Percentiles rank a stretch among this genome's conserved stretches.
Conservation (phyloP, 2,888 invertebrate species). For the Drosophila hamatofila region DNA sequence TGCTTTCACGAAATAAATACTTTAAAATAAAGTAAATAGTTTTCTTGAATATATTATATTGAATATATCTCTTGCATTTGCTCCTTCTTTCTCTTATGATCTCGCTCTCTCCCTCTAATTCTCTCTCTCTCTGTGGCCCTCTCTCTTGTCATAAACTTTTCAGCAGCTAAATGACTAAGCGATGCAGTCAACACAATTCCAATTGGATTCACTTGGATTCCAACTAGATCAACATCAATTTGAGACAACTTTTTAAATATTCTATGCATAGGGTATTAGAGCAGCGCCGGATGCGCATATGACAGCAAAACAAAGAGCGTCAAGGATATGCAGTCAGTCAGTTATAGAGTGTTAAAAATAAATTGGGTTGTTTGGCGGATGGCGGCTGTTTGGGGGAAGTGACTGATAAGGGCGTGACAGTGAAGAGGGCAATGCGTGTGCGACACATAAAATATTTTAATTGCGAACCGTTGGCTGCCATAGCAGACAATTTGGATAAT, state of each 20-base stretch:
- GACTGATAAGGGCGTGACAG: conserved; percentile 27
- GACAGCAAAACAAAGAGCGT: conserved; percentile 39
- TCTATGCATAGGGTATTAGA: background rate
- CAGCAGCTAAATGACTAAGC: no score
- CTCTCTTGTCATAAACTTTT: no score
- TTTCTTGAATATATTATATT: no score
- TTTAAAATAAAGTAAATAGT: no score
- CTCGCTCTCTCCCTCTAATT: no score
- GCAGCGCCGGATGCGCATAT: conserved; percentile 35
- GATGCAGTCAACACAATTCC: no score
- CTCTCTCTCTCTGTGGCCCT: no score
- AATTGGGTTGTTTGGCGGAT: conserved; percentile 7
- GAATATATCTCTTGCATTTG: no score
- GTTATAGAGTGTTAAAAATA: conserved; percentile 60
- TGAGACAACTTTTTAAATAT: background rate
- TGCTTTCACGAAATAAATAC: background rate
- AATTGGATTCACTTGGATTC: no score
- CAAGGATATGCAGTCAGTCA: conserved; percentile 52
- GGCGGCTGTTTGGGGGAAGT: background rate
- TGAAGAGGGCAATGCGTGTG: conserved; percentile 42
- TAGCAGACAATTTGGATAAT: conserved; percentile 8
- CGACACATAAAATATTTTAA: conserved; percentile 63
- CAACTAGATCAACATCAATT: background rate
- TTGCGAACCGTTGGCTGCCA: conserved; percentile 34
- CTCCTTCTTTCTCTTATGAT: no score